Evolutionary conservation across 2,888 invertebrate genomes (phyloP).

Genomic region (Bugula neritina): DNA sequence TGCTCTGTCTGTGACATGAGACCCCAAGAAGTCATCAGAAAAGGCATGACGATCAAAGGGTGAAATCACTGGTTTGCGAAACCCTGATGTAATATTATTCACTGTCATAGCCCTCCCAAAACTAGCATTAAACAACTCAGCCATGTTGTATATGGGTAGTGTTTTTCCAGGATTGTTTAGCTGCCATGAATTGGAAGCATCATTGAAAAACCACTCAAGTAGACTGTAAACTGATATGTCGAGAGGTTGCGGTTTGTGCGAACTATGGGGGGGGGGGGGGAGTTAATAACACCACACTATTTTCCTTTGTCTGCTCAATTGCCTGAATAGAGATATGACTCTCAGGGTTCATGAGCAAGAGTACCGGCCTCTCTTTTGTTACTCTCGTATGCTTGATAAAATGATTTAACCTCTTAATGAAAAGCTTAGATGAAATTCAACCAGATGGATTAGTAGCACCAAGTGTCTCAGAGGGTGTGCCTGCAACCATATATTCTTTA

Average conservation of each 20-base stretch:
- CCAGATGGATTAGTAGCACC: constrained; percentile 27
- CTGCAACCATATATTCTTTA: constrained; percentile 21
- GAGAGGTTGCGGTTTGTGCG: constrained; percentile 52
- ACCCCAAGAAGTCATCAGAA: background rate
- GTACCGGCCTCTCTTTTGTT: constrained; percentile 35
- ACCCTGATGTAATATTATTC: background rate
- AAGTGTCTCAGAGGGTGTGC: too few relatives aligned
- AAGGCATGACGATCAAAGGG: background rate
- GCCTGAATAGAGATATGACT: constrained; percentile 36
- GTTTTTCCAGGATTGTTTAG: constrained; percentile 44
- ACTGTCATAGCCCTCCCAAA: background rate
- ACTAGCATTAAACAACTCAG: background rate
- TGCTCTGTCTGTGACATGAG: background rate
- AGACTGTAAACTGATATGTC: constrained; percentile 49
- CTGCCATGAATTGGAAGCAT: constrained; percentile 37
- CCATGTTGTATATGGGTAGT: constrained; percentile 49
- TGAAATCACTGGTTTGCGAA: background rate
- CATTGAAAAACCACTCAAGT: constrained; percentile 43
- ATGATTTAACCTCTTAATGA: constrained; percentile 33
- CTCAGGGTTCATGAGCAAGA: constrained; percentile 37
- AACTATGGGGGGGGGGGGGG: constrained; percentile 49
- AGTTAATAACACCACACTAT: constrained; percentile 47
- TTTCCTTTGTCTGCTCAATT: constrained; percentile 40
- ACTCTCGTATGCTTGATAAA: constrained; percentile 36
- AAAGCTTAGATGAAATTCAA: constrained; percentile 13